Base-by-base conservation (phyloP, 1,140 invertebrate genomes). In the Diplogasteroides magnus region DNA sequence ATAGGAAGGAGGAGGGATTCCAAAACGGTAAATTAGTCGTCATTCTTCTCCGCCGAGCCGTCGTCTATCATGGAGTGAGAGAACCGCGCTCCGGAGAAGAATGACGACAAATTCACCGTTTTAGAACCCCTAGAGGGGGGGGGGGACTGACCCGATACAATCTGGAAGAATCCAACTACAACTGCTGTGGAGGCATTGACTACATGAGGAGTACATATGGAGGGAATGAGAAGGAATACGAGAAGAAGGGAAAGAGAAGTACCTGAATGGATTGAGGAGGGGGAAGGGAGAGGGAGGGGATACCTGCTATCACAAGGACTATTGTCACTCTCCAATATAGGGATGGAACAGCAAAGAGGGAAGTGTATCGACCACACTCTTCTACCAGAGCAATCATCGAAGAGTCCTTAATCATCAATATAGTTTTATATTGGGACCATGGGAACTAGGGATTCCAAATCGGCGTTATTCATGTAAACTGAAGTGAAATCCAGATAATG, bases 131-230 rank as follows among this genome's bases (percentile, higher is more conserved):
- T n/a, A n/a, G n/a, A n/a, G n/a, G n/a, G n/a, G n/a, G 25, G 23
- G 6, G 13, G 11, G 23, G 11, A 13, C 64, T 37, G 14, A 65
- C 64, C 64, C 3, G 64, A 14, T 19, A 65, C n/a, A 23, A 65
- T 23, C 48, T 65, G 64, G 64, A 65, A 65, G 31, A 65, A 65
- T 11, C 64, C 64, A 13, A 65, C 64, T 2, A 65, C 48, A 28
- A 65, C 48, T 28, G 31, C n/a, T 6, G 64, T 48, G 25, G n/a
- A 48, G 23, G 31, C 23, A 19, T n/a, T 65, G 32, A 65, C 25
- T 15, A 65, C 48, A 28, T 65, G 31, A 15, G 14, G 23, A 14
- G 48, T 48, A 28, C 64, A 65, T 13, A 56, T 32, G 25, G 64
- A 65, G n/a, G 64, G 64, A 23, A 65, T 14, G 29, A 65, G 31